Evolutionary conservation across 2,888 invertebrate species (phyloP).

Genomic region (Dynastes hyllus): DNA sequence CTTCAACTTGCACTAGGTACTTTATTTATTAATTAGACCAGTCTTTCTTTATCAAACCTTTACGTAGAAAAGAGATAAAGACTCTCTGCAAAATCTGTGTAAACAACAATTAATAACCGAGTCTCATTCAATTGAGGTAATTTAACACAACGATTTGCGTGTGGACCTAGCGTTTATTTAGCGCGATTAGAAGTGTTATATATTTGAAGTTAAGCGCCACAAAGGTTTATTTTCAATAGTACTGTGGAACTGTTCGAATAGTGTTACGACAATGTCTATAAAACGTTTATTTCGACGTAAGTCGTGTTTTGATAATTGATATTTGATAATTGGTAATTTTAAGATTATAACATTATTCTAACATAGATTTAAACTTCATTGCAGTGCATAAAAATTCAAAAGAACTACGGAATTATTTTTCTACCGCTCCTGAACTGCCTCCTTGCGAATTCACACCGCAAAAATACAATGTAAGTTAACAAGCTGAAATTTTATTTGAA

Average conservation of each 20-base stretch:
- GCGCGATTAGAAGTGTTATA: slow-evolving; percentile 33
- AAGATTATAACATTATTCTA: slow-evolving; percentile 15
- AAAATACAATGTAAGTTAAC: slow-evolving; percentile 65
- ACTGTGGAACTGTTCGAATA: slow-evolving; percentile 14
- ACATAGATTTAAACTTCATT: slow-evolving; percentile 11
- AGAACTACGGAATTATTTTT: slow-evolving; percentile 35
- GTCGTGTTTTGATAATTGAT: background rate
- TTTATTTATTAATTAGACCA: too few relatives aligned
- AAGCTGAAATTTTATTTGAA: background rate
- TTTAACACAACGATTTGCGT: slow-evolving; percentile 4
- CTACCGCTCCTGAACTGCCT: slow-evolving; percentile 56
- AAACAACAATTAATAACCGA: background rate
- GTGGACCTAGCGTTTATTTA: slow-evolving; percentile 4
- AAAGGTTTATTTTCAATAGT: slow-evolving; percentile 21
- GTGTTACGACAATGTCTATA: background rate
- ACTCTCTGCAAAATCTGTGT: too few relatives aligned
- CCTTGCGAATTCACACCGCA: slow-evolving; percentile 65
- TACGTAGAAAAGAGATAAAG: too few relatives aligned
- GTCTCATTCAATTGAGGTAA: slow-evolving; percentile 20
- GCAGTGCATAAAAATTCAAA: slow-evolving; percentile 32
- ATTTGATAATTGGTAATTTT: background rate
- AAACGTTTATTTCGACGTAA: slow-evolving; percentile 34
- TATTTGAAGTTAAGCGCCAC: slow-evolving; percentile 1
- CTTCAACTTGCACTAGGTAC: too few relatives aligned
- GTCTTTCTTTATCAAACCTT: too few relatives aligned